phyloP scores from a whole-genome alignment of 1,140 invertebrate species.

The Ceratoteleas bidentatus region DNA sequence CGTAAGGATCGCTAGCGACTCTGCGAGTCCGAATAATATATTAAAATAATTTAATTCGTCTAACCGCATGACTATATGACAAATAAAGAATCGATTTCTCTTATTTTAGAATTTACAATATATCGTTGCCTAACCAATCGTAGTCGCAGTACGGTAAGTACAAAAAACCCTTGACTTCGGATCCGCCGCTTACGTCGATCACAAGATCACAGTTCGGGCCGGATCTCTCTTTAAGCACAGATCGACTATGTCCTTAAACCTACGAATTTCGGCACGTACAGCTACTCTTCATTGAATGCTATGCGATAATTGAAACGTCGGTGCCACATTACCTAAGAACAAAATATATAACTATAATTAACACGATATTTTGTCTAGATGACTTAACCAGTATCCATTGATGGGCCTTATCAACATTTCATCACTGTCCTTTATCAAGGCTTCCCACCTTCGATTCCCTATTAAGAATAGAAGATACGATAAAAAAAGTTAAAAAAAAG shows the following conservation, averaged over 20 bases:
- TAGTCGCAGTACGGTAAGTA: background rate
- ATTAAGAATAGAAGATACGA: slow-evolving; percentile 6
- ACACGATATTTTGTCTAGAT: slow-evolving; percentile 44
- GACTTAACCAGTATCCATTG: slow-evolving; percentile 25
- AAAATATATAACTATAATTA: slow-evolving; percentile 57
- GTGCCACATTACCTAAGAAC: slow-evolving; percentile 35
- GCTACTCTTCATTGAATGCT: slow-evolving; percentile 29
- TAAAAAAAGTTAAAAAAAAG: slow-evolving; percentile 14
- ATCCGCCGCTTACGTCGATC: slow-evolving; percentile 24
- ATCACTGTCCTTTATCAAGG: slow-evolving; percentile 37
- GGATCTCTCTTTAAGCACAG: slow-evolving; percentile 29
- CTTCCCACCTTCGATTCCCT: slow-evolving; percentile 5
- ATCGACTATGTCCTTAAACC: slow-evolving; percentile 46
- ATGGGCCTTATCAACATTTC: slow-evolving; percentile 12
- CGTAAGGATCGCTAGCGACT: too few relatives aligned
- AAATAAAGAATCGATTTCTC: too few relatives aligned
- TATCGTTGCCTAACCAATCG: too few relatives aligned
- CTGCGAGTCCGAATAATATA: too few relatives aligned
- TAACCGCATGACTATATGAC: too few relatives aligned
- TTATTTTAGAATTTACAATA: too few relatives aligned
- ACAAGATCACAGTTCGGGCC: background rate
- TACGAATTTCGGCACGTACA: slow-evolving; percentile 31
- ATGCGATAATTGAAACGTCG: slow-evolving; percentile 33
- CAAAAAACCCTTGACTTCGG: background rate
- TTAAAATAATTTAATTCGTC: too few relatives aligned